Percentiles rank a stretch among this genome's conserved stretches.
Conservation (phyloP, 1,140 invertebrate genomes). For the Zaprionus kolodkinae region DNA sequence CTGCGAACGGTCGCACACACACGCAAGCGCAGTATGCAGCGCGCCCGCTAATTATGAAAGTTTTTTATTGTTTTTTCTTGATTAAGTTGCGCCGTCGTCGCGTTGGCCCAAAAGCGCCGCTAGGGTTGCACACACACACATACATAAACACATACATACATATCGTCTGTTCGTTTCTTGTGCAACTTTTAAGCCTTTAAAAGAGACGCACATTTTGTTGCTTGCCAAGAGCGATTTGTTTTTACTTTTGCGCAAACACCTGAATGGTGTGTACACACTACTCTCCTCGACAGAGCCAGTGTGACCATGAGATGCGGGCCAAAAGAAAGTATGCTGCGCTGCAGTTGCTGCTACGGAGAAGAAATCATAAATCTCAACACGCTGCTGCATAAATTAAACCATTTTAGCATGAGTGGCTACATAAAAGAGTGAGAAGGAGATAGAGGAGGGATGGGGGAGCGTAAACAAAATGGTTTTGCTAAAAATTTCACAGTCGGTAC, state of each 20-base stretch:
- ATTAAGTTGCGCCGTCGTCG: constrained; percentile 5
- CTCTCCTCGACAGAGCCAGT: constrained; percentile 8
- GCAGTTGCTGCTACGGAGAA: constrained; percentile 14
- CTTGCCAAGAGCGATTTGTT: constrained; percentile 36
- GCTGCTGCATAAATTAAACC: constrained; percentile 41
- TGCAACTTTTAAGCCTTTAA: constrained; percentile 41
- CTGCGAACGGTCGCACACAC: constrained; percentile 11
- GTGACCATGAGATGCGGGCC: constrained; percentile 18
- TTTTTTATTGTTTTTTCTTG: constrained; percentile 46
- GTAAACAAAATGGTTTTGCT: constrained; percentile 57
- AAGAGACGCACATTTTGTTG: constrained; percentile 24
- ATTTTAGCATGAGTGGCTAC: too few species aligned
- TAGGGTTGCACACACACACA: not conserved
- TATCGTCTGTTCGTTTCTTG: constrained; percentile 22
- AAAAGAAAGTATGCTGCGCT: constrained; percentile 43
- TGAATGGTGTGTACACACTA: constrained; percentile 21
- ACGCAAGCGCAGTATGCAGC: constrained; percentile 67
- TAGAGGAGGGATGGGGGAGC: not conserved
- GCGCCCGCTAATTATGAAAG: constrained; percentile 76
- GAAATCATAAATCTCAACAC: constrained; percentile 43
- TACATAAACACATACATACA: constrained; percentile 9
- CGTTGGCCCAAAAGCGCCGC: constrained; percentile 27
- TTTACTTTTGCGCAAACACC: constrained; percentile 24
- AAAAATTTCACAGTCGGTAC: constrained; percentile 71
- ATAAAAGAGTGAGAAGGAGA: not conserved